Conservation (phyloP, 2,113 vertebrate species). For the Gambusia affinis region DNA sequence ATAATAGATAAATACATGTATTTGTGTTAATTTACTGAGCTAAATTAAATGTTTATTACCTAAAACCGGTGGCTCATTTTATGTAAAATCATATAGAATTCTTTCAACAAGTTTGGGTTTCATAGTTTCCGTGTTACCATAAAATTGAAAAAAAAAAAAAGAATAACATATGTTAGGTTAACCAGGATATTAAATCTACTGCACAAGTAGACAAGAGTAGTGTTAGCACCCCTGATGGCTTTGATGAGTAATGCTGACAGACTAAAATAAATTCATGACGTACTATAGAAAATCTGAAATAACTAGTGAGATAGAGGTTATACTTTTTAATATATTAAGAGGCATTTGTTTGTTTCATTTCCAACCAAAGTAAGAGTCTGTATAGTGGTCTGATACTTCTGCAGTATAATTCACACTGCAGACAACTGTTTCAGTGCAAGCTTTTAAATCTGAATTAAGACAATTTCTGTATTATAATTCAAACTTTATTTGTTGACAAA, state of each 20-base stretch:
- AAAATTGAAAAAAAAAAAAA: no score
- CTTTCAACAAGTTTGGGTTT: background rate
- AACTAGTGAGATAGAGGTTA: background rate
- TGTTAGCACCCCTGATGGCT: background rate
- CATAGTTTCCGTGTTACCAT: no score
- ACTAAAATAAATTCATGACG: background rate
- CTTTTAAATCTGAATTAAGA: background rate
- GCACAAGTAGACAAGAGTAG: background rate
- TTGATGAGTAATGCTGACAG: no score
- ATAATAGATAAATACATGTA: background rate
- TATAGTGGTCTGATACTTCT: no score
- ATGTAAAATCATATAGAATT: background rate
- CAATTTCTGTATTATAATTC: constrained; percentile 7
- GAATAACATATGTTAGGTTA: no score
- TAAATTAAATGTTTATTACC: background rate
- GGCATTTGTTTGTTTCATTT: background rate
- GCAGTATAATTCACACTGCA: no score
- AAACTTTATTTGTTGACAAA: constrained; percentile 28
- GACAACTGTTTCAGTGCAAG: background rate
- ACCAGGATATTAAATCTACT: background rate
- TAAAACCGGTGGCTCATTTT: background rate
- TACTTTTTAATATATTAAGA: background rate
- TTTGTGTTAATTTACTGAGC: background rate
- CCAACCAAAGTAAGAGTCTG: background rate
- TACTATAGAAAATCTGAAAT: background rate